These are phyloP conservation scores for Gymnoscelis rufifasciata DNA, from an alignment of 2,888 invertebrate species.

Conservation along the genomic window DNA sequence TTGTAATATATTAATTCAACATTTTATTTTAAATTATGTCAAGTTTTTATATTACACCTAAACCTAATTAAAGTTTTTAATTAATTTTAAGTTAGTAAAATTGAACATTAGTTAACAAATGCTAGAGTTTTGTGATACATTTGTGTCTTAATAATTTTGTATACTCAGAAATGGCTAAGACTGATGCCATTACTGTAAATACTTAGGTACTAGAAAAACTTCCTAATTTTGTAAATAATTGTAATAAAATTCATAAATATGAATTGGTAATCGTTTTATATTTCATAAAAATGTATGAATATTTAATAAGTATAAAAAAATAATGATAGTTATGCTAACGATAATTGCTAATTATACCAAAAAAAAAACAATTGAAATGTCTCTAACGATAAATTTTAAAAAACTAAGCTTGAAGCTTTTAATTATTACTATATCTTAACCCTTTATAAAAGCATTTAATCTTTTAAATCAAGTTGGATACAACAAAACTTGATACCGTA, in stretches of 20 bases:
- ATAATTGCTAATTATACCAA: no score
- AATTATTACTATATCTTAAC: neutral
- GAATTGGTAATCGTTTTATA: neutral
- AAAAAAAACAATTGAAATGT: no score
- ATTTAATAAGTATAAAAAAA: no score
- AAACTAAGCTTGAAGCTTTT: neutral
- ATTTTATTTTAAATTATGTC: no score
- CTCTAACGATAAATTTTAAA: neutral
- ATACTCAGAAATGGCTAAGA: conserved; percentile 16
- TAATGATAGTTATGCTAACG: no score
- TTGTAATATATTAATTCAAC: no score
- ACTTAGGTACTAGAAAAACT: no score
- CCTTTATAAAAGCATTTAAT: conserved; percentile 20
- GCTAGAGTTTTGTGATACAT: neutral
- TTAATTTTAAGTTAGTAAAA: neutral
- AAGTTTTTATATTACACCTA: no score
- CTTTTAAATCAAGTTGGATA: conserved; percentile 34
- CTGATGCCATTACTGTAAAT: conserved; percentile 23
- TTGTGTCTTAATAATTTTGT: neutral
- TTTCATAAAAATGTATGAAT: no score
- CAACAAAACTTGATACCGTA: conserved; percentile 43
- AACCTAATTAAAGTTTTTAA: neutral
- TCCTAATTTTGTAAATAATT: conserved; percentile 9
- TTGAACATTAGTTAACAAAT: neutral
- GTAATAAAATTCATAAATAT: no score